phyloP scores from a whole-genome alignment of 2,888 invertebrate species.

The Euphydryas editha region DNA sequence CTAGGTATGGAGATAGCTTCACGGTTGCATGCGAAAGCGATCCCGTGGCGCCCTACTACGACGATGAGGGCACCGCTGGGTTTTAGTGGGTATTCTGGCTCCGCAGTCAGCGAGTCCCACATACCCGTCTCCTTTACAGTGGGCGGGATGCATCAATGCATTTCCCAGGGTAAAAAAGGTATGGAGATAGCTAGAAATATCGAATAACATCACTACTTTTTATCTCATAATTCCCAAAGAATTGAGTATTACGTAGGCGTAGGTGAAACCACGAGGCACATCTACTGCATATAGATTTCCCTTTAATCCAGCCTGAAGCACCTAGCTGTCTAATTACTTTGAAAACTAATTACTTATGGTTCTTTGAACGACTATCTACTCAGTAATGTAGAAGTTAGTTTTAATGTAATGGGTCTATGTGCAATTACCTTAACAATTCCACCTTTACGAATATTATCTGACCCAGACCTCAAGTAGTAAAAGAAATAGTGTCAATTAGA shows the following conservation, averaged over 20 bases:
- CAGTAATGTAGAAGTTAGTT: not conserved
- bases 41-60: no score
- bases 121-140: no score
- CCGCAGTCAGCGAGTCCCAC: no score
- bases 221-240: no score
- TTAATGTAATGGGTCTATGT: constrained; percentile 1
- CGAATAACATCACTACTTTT: no score
- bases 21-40: no score
- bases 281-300: not conserved
- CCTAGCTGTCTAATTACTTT: constrained; percentile 4
- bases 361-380: constrained; percentile 9
- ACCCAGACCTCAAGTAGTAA: not conserved
- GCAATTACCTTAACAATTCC: constrained; percentile 2
- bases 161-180: no score
- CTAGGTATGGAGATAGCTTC: no score
- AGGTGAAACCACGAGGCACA: not conserved
- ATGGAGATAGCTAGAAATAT: no score
- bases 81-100: no score
- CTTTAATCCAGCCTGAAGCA: not conserved
- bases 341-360: constrained; percentile 26
- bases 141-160: no score
- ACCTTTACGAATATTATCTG: constrained; percentile 12
- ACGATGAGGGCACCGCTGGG: no score
- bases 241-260: not conserved
- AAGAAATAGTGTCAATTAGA: not conserved